Conservation (phyloP, 2,888 invertebrate species). For the Polymixis flavicincta region DNA sequence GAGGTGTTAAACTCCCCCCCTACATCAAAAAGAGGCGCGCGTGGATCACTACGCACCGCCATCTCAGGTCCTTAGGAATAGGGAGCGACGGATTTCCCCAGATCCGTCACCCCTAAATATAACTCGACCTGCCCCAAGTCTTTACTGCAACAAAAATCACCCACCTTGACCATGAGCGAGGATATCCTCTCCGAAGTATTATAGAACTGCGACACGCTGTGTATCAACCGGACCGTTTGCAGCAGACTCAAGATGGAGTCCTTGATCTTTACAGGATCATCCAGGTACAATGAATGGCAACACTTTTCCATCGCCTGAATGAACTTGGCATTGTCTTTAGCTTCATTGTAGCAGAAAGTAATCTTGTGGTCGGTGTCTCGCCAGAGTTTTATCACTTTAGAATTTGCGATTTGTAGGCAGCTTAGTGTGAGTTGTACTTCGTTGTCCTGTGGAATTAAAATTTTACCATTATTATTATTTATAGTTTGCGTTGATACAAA, state of each 20-base stretch:
- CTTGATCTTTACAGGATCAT: constrained; percentile 98
- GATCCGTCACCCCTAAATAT: too few species aligned
- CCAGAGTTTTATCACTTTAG: constrained; percentile 95
- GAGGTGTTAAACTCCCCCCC: too few species aligned
- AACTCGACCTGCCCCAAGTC: background rate
- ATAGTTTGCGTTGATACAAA: too few species aligned
- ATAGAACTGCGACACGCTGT: constrained; percentile 98
- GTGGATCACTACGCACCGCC: too few species aligned
- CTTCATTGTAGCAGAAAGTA: constrained; percentile 98
- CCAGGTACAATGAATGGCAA: constrained; percentile 97
- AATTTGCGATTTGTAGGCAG: constrained; percentile 94
- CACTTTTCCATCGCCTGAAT: constrained; percentile 97
- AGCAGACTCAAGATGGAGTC: constrained; percentile 96
- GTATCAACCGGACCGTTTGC: constrained; percentile 97
- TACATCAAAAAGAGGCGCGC: too few species aligned
- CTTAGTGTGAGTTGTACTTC: constrained; percentile 95
- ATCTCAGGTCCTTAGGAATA: too few species aligned
- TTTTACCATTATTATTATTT: background rate
- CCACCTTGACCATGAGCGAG: constrained; percentile 98
- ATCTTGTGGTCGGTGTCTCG: constrained; percentile 96
- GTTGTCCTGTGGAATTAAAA: constrained; percentile 85
- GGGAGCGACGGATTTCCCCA: too few species aligned
- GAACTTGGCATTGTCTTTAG: constrained; percentile 98
- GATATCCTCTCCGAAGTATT: constrained; percentile 99
- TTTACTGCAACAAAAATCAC: background rate